Conservation (phyloP, 1,140 invertebrate genomes). For the Eurosta solidaginis region DNA sequence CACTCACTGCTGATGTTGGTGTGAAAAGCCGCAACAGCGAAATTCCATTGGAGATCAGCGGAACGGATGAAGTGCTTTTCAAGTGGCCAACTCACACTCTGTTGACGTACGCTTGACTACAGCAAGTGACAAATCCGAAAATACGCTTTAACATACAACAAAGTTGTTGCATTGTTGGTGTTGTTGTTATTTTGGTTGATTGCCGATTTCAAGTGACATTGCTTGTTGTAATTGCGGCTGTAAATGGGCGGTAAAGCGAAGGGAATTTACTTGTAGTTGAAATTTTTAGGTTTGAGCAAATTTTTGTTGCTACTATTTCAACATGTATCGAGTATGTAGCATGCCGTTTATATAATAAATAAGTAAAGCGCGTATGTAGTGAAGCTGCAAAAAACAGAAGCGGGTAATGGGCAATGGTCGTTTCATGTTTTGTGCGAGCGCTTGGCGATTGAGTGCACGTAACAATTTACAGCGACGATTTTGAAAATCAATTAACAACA, state of each 20-base stretch:
- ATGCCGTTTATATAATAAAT: background rate
- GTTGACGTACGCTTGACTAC: background rate
- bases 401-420: background rate
- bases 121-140: background rate
- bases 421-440: background rate
- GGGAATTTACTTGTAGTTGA: background rate
- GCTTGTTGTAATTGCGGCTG: slow-evolving; percentile 8
- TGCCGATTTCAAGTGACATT: slow-evolving; percentile 25
- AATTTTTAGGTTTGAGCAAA: background rate
- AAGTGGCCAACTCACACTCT: background rate
- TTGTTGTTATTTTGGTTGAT: background rate
- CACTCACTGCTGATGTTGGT: background rate
- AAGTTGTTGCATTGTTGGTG: background rate
- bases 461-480: slow-evolving; percentile 41
- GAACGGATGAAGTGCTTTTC: slow-evolving; percentile 26
- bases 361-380: background rate
- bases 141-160: background rate
- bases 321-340: background rate
- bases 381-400: background rate
- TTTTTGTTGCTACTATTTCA: background rate
- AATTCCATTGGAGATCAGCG: slow-evolving; percentile 27
- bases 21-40: slow-evolving; percentile 32
- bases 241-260: background rate
- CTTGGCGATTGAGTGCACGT: background rate
- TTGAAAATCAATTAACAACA: slow-evolving; percentile 60